A percentile compares a stretch with the other conserved stretches of the same genome.
Conservation (phyloP, 1,140 invertebrate species). For the Elymnias hypermnestra region DNA sequence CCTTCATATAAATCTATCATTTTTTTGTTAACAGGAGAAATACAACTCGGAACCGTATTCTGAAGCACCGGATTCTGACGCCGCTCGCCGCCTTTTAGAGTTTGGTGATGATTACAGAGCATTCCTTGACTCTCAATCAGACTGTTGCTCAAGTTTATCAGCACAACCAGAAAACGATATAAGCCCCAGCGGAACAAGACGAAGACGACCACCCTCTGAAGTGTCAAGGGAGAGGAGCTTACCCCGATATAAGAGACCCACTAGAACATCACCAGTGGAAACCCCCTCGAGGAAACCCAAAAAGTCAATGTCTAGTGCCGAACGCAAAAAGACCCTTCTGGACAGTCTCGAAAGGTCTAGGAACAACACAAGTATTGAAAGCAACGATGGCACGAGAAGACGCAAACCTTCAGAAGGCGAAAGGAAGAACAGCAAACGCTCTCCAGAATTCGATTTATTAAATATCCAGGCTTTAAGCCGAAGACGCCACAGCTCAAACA, state of each 20-base stretch:
- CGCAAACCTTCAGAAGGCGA: slow-evolving; percentile 58
- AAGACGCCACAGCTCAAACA: slow-evolving; percentile 58
- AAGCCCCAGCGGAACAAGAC: slow-evolving; percentile 67
- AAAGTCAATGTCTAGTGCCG: slow-evolving; percentile 70
- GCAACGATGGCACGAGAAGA: slow-evolving; percentile 53
- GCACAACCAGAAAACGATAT: slow-evolving; percentile 79
- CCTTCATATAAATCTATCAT: too few relatives aligned
- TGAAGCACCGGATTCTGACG: slow-evolving; percentile 91
- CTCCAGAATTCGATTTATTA: slow-evolving; percentile 62
- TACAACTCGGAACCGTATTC: slow-evolving; percentile 94
- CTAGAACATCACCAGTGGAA: slow-evolving; percentile 67
- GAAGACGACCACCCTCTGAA: slow-evolving; percentile 50
- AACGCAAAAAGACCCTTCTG: slow-evolving; percentile 68
- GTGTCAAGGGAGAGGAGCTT: slow-evolving; percentile 45
- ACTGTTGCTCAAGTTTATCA: slow-evolving; percentile 86
- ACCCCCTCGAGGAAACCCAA: slow-evolving; percentile 66
- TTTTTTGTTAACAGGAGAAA: slow-evolving; percentile 82
- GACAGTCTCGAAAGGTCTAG: slow-evolving; percentile 69
- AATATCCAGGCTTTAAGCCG: slow-evolving; percentile 60
- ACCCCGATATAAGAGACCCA: slow-evolving; percentile 54
- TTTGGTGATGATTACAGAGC: slow-evolving; percentile 95
- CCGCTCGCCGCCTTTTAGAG: slow-evolving; percentile 86
- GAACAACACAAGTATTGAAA: slow-evolving; percentile 68
- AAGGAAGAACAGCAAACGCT: slow-evolving; percentile 58
- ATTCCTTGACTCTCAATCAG: slow-evolving; percentile 91